These are phyloP conservation scores for Drosophila birchii DNA, from an alignment of 2,888 invertebrate species.

Conservation along the genomic window DNA sequence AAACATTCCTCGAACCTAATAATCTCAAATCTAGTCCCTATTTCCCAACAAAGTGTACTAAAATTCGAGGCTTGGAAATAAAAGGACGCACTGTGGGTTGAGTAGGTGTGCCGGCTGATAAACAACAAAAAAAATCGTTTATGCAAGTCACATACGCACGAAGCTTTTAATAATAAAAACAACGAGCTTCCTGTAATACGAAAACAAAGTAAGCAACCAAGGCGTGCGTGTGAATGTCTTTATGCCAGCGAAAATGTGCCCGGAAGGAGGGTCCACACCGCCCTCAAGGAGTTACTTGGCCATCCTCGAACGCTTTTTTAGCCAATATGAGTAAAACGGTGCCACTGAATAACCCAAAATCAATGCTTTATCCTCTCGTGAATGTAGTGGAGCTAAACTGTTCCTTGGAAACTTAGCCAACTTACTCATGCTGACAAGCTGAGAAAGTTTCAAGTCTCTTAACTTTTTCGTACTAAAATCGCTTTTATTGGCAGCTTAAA, in stretches of 20 bases:
- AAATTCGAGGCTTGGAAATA: not conserved
- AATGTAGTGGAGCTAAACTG: not conserved
- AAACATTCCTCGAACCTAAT: not conserved
- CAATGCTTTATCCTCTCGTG: not conserved
- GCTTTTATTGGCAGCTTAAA: constrained; percentile 32
- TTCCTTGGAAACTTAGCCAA: not conserved
- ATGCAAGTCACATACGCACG: constrained; percentile 78
- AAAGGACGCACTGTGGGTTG: constrained; percentile 14
- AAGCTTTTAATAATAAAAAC: constrained; percentile 80
- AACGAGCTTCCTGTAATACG: constrained; percentile 68
- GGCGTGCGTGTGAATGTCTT: constrained; percentile 74
- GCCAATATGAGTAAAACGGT: not conserved
- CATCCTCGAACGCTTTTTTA: not conserved
- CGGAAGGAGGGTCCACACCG: not conserved
- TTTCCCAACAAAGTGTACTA: not conserved
- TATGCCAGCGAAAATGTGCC: constrained; percentile 19
- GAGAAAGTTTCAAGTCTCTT: not conserved
- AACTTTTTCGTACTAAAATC: constrained; percentile 24
- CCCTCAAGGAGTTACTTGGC: not conserved
- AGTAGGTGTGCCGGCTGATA: constrained; percentile 56
- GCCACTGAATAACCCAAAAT: not conserved
- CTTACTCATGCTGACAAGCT: not conserved
- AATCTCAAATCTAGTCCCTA: not conserved
- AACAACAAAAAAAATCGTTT: constrained; percentile 60
- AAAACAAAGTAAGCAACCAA: constrained; percentile 61